phyloP scores from a whole-genome alignment of 2,797 vertebrate genomes.

The Hypotaenidia philippensis region DNA sequence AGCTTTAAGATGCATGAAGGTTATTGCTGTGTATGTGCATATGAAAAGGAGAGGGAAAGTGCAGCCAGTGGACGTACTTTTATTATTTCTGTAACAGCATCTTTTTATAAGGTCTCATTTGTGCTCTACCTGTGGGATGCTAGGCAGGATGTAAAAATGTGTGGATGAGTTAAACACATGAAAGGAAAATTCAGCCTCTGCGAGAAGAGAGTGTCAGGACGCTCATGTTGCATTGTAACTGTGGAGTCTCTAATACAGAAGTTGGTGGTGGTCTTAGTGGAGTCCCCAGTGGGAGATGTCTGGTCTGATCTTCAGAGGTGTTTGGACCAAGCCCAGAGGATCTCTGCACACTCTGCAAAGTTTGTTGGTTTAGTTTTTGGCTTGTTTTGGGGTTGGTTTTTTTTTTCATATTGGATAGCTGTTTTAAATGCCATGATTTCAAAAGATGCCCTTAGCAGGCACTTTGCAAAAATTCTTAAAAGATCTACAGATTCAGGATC shows the following conservation, averaged over 20 bases:
- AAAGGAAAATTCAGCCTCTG: background rate
- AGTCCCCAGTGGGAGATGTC: background rate
- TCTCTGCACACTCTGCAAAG: background rate
- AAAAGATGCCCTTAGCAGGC: background rate
- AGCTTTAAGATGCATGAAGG: constrained; percentile 71
- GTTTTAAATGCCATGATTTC: background rate
- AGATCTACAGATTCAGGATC: background rate
- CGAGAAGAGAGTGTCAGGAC: background rate
- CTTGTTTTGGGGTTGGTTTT: no score
- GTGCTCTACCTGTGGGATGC: background rate
- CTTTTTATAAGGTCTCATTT: background rate
- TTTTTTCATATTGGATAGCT: background rate
- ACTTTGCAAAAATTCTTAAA: background rate
- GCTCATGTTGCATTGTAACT: background rate
- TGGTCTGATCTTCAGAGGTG: background rate
- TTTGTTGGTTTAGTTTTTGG: background rate
- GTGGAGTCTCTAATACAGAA: background rate
- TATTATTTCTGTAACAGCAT: background rate
- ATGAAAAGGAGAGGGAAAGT: background rate
- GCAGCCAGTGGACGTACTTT: background rate
- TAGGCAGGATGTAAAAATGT: background rate
- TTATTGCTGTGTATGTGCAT: constrained; percentile 3
- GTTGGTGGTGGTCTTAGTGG: background rate
- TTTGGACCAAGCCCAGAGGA: background rate
- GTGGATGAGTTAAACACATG: background rate